Conservation (phyloP, 2,113 vertebrate species). For the Hippocampus barbouri region DNA sequence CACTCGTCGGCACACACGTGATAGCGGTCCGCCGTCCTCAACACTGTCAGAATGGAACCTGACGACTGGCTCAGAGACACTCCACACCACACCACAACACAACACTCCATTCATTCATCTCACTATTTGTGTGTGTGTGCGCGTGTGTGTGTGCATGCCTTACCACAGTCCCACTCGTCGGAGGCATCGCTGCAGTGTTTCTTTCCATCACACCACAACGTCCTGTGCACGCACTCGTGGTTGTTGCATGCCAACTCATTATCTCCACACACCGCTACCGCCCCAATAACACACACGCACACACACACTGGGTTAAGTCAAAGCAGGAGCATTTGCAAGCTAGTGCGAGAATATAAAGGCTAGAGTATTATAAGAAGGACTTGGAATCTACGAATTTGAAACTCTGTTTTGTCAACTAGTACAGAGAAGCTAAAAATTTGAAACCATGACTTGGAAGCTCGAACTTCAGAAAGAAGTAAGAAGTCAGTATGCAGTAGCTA, state of each 20-base stretch:
- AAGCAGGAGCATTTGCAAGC: not conserved
- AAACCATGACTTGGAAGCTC: not conserved
- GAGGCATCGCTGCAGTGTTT: conserved; percentile 88
- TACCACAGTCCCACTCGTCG: conserved; percentile 94
- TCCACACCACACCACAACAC: conserved; percentile 54
- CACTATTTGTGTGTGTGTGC: not conserved
- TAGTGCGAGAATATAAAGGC: not conserved
- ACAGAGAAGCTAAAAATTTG: not conserved
- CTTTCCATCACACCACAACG: conserved; percentile 86
- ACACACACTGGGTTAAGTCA: not conserved
- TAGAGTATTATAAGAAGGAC: too few species aligned
- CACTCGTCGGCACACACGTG: conserved; percentile 90
- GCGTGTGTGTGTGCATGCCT: not conserved
- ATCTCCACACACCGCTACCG: conserved; percentile 80
- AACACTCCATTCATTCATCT: not conserved
- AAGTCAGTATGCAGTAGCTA: too few species aligned
- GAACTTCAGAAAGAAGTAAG: not conserved
- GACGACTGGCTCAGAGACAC: conserved; percentile 79
- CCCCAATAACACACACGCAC: not conserved
- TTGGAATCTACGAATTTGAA: too few species aligned
- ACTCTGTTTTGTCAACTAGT: not conserved
- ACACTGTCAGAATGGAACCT: conserved; percentile 75
- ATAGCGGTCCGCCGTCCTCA: conserved; percentile 77
- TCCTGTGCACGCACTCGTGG: conserved; percentile 84
- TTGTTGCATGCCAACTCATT: conserved; percentile 85